Conservation (phyloP, 2,113 vertebrate genomes). For the Oophaga pumilio region DNA sequence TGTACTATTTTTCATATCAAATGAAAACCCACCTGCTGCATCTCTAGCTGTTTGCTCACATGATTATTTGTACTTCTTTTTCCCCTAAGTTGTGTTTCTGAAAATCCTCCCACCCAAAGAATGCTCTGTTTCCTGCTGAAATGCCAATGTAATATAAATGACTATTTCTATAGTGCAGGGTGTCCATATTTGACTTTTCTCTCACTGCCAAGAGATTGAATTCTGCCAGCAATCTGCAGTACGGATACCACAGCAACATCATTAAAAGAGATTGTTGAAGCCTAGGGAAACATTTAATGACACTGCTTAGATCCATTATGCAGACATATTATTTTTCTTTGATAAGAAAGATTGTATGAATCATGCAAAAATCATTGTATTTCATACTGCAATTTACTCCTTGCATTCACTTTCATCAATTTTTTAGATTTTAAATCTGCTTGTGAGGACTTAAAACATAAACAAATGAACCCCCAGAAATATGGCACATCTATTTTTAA, state of each 20-base stretch:
- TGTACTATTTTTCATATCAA: not conserved
- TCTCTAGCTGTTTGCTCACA: slow-evolving; percentile 30
- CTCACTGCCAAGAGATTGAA: slow-evolving; percentile 47
- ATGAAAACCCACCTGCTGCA: slow-evolving; percentile 25
- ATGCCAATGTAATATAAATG: slow-evolving; percentile 46
- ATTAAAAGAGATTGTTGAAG: slow-evolving; percentile 51
- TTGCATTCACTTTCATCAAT: slow-evolving; percentile 16
- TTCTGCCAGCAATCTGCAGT: slow-evolving; percentile 50
- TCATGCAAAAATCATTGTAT: slow-evolving; percentile 24
- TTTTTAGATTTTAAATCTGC: slow-evolving; percentile 25
- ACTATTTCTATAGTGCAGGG: slow-evolving; percentile 43
- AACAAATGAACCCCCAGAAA: slow-evolving; percentile 49
- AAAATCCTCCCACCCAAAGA: slow-evolving; percentile 53
- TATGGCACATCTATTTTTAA: slow-evolving; percentile 43
- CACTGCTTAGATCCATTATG: slow-evolving; percentile 33
- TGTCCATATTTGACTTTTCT: slow-evolving; percentile 49
- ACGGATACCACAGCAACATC: slow-evolving; percentile 46
- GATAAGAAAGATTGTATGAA: slow-evolving; percentile 32
- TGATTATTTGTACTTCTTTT: slow-evolving; percentile 34
- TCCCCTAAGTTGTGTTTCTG: slow-evolving; percentile 39
- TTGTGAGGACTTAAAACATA: not conserved
- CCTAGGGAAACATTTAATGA: slow-evolving; percentile 49
- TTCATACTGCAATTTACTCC: not conserved
- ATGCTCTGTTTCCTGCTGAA: slow-evolving; percentile 51
- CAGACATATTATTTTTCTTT: slow-evolving; percentile 35